Evolutionary conservation across 2,888 invertebrate genomes (phyloP).

Genomic region (Girardia tigrina): DNA sequence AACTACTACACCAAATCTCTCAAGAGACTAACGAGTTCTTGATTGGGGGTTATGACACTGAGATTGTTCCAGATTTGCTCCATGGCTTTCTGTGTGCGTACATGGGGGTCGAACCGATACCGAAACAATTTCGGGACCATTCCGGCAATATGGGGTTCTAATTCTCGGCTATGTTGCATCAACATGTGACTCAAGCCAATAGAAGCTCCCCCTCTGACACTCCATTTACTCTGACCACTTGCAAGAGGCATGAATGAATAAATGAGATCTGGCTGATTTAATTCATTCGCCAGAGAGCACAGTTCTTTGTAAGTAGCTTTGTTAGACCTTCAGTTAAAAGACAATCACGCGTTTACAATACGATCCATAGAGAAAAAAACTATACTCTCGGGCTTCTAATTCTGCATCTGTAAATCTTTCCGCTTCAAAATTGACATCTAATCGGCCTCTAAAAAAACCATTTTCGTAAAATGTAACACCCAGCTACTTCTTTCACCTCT

Average conservation of each 20-base stretch:
- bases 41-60: neutral
- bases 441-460: neutral
- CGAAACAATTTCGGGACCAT: conserved; percentile 74
- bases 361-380: neutral
- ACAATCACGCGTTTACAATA: neutral
- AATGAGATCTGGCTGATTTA: conserved; percentile 81
- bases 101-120: conserved; percentile 80
- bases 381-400: neutral
- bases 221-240: conserved; percentile 84
- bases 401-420: neutral
- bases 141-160: conserved; percentile 66
- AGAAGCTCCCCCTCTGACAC: conserved; percentile 75
- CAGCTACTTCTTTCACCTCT: no score
- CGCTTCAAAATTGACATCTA: neutral
- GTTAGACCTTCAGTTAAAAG: conserved; percentile 60
- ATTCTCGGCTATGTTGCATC: conserved; percentile 66
- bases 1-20: no score
- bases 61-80: conserved; percentile 79
- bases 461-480: no score
- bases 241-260: conserved; percentile 91
- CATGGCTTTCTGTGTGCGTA: conserved; percentile 63
- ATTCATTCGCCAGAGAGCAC: conserved; percentile 76
- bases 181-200: conserved; percentile 79
- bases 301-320: conserved; percentile 83
- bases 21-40: neutral